Percentiles rank a stretch among this genome's conserved stretches.
phyloP scores from a whole-genome alignment of 2,113 vertebrate species.

The Tragelaphus buxtoni region DNA sequence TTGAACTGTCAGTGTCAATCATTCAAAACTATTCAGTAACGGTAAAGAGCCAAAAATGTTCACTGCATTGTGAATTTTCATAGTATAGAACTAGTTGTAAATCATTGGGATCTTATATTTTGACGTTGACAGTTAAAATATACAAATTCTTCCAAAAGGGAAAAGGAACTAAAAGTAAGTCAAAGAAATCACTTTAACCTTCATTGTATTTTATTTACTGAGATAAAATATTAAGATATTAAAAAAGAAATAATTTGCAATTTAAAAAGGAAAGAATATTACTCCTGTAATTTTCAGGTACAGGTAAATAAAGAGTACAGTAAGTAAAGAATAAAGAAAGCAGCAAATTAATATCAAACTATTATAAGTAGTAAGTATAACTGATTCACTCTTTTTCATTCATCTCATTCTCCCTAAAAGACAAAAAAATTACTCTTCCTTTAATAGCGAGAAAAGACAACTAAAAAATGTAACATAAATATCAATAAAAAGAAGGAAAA shows the following conservation, averaged over 20 bases:
- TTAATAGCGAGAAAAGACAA: neutral
- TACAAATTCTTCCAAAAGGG: neutral
- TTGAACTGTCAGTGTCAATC: neutral
- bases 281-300: neutral
- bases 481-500: neutral
- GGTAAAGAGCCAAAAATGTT: neutral
- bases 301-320: no score
- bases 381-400: neutral
- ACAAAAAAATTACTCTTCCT: neutral
- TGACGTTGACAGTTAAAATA: neutral
- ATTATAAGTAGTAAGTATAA: neutral
- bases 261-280: neutral
- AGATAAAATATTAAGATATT: neutral
- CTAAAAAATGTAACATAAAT: neutral
- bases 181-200: neutral
- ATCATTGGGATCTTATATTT: neutral
- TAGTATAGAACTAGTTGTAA: neutral
- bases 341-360: neutral
- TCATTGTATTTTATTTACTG: neutral
- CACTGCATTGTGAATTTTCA: neutral
- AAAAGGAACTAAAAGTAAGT: neutral
- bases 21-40: neutral
- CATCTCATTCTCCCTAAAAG: neutral
- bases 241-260: neutral
- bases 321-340: neutral